Conservation (phyloP, 1,140 invertebrate species). For the Monochamus saltuarius region DNA sequence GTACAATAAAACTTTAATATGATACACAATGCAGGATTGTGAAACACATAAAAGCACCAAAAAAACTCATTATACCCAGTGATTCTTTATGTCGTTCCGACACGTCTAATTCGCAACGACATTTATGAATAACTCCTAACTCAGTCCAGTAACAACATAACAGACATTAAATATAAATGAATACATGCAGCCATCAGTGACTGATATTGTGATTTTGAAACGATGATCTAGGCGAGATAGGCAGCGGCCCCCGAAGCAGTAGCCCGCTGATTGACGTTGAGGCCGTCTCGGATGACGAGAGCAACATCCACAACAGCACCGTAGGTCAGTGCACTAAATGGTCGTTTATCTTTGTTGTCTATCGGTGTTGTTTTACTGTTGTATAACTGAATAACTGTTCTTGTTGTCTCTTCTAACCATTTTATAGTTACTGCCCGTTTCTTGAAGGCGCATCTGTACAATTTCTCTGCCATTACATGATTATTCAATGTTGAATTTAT, state of each 20-base stretch:
- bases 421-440: background rate
- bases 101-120: no score
- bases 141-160: no score
- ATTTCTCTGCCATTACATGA: no score
- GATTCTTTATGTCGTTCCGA: no score
- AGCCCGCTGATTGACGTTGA: constrained; percentile 77
- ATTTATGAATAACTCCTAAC: no score
- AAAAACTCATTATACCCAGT: no score
- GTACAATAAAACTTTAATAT: no score
- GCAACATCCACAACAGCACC: constrained; percentile 53
- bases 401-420: constrained; percentile 17
- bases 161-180: constrained; percentile 4
- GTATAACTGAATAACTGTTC: constrained; percentile 13
- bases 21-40: no score
- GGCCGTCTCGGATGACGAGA: constrained; percentile 64
- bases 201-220: constrained; percentile 30
- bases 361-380: constrained; percentile 47
- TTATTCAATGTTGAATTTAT: no score
- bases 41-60: no score
- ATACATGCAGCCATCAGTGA: constrained; percentile 2
- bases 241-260: constrained; percentile 59
- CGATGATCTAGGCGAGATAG: constrained; percentile 63
- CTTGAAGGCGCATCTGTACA: background rate
- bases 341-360: constrained; percentile 46
- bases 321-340: constrained; percentile 62